These are phyloP conservation scores for Piprites chloris DNA, from an alignment of 2,113 vertebrate genomes.

Conservation along the genomic window DNA sequence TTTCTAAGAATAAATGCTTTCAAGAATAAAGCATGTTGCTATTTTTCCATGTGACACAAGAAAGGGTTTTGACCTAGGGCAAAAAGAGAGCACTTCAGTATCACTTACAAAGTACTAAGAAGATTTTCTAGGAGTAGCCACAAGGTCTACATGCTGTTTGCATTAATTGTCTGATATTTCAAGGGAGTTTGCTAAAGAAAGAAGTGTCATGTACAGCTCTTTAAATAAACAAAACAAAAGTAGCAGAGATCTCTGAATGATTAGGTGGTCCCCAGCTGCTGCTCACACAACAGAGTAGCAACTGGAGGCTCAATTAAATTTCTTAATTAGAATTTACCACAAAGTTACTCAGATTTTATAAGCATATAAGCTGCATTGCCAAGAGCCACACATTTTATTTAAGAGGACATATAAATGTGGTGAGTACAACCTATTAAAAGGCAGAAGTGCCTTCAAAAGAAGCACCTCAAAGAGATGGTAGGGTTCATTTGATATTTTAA, in stretches of 20 bases:
- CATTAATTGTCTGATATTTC: slow-evolving; percentile 36
- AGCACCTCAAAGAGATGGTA: background rate
- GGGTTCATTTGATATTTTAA: background rate
- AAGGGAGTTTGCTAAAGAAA: slow-evolving; percentile 44
- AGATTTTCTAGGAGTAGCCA: background rate
- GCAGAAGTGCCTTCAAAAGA: background rate
- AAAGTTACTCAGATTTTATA: slow-evolving; percentile 18
- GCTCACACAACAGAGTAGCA: slow-evolving; percentile 52
- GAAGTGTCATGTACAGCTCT: background rate
- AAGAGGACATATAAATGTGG: slow-evolving; percentile 18
- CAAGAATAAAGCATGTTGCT: background rate
- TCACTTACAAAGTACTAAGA: background rate
- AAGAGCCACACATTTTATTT: slow-evolving; percentile 2
- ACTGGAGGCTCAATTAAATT: slow-evolving; percentile 43
- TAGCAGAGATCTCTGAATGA: slow-evolving; percentile 43
- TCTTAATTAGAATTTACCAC: slow-evolving; percentile 44
- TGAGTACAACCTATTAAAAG: slow-evolving; percentile 20
- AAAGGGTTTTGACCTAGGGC: background rate
- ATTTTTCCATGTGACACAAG: background rate
- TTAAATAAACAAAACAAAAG: slow-evolving; percentile 21
- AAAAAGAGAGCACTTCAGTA: background rate
- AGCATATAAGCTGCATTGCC: background rate
- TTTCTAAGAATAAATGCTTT: background rate
- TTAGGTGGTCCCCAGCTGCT: slow-evolving; percentile 32
- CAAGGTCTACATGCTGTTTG: background rate